These are phyloP conservation scores for Eupithecia tripunctaria DNA, from an alignment of 2,888 invertebrate genomes.

Conservation along the genomic window DNA sequence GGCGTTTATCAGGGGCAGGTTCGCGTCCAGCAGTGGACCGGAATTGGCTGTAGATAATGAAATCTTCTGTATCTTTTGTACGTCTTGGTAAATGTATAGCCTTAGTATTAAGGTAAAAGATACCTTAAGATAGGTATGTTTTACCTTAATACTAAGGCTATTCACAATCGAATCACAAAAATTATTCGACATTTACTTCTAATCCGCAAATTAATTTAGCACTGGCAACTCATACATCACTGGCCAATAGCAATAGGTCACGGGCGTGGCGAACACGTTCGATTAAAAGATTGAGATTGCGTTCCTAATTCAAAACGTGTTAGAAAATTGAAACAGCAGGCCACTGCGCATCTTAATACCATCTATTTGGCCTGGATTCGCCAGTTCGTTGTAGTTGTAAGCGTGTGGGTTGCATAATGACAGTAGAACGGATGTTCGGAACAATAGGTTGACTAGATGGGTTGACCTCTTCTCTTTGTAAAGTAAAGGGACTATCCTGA, in stretches of 20 bases:
- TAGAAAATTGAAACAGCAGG: slow-evolving; percentile 81
- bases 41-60: no score
- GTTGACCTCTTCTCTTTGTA: slow-evolving; percentile 35
- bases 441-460: slow-evolving; percentile 36
- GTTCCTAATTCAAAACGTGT: slow-evolving; percentile 76
- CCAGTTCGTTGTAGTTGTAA: slow-evolving; percentile 10
- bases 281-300: slow-evolving; percentile 70
- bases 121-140: neutral
- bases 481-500: neutral
- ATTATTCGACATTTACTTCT: slow-evolving; percentile 17
- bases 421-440: slow-evolving; percentile 35
- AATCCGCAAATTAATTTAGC: slow-evolving; percentile 30
- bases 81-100: no score
- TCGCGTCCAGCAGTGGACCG: no score
- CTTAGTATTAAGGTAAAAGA: no score
- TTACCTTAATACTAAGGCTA: neutral
- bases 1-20: no score
- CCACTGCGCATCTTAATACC: slow-evolving; percentile 59
- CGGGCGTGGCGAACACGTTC: slow-evolving; percentile 66
- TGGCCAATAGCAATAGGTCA: slow-evolving; percentile 65
- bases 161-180: neutral
- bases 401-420: slow-evolving; percentile 53
- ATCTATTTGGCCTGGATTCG: slow-evolving; percentile 66
- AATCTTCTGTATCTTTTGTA: no score
- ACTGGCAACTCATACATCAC: slow-evolving; percentile 35